Percentiles rank a stretch among this genome's conserved stretches.
Conservation (phyloP, 2,113 vertebrate genomes). For the Colaptes auratus region DNA sequence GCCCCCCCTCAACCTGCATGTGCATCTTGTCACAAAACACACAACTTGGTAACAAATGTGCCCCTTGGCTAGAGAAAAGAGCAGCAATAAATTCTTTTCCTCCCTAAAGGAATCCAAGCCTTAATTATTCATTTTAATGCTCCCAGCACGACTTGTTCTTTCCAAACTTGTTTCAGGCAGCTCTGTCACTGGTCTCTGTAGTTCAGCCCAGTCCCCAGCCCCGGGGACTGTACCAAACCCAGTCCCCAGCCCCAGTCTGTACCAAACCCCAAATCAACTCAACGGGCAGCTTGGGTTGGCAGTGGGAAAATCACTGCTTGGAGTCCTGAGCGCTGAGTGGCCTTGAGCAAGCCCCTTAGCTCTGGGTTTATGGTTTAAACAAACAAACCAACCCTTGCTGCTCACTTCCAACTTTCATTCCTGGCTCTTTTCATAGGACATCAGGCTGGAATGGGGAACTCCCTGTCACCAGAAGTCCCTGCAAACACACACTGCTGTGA, state of each 20-base stretch:
- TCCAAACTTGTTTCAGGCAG: slow-evolving; percentile 48
- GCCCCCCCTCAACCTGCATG: not conserved
- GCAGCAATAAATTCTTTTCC: slow-evolving; percentile 62
- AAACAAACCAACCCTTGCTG: slow-evolving; percentile 19
- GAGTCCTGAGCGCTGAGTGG: not conserved
- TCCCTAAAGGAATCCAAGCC: slow-evolving; percentile 60
- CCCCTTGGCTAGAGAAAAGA: slow-evolving; percentile 59
- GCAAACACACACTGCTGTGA: not conserved
- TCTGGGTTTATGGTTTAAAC: slow-evolving; percentile 15
- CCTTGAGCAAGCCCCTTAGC: slow-evolving; percentile 5
- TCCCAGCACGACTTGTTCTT: slow-evolving; percentile 54
- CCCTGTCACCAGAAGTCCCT: not conserved
- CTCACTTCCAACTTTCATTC: slow-evolving; percentile 16
- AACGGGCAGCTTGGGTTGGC: not conserved
- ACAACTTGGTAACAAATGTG: slow-evolving; percentile 53
- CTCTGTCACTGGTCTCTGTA: not conserved
- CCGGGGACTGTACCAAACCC: not conserved
- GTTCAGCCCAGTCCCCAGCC: not conserved
- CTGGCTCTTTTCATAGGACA: not conserved
- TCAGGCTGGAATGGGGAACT: not conserved
- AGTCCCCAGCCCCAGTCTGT: not conserved
- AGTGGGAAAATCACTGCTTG: not conserved
- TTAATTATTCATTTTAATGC: slow-evolving; percentile 71
- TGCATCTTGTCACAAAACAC: slow-evolving; percentile 28
- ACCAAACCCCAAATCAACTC: not conserved